Percentiles rank a stretch among this genome's conserved stretches.
Evolutionary conservation across 2,113 vertebrate genomes (phyloP).

Genomic region (Oreotrochilus melanogaster): DNA sequence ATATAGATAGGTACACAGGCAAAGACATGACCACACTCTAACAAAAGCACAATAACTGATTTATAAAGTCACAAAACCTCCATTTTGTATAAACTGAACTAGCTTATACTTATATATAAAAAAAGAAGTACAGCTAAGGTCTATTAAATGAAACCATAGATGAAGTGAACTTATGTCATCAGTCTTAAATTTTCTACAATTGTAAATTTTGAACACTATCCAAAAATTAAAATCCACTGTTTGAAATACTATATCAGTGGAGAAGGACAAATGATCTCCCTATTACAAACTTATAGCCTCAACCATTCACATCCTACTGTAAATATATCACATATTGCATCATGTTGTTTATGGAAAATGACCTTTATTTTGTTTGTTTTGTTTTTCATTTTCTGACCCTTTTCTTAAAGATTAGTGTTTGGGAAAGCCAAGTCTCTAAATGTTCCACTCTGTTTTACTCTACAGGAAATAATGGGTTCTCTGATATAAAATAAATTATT

Average conservation of each 20-base stretch:
- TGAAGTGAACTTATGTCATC: slow-evolving; percentile 37
- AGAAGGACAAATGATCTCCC: slow-evolving; percentile 39
- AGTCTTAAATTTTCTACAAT: slow-evolving; percentile 56
- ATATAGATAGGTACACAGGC: neutral
- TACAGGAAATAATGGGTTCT: neutral
- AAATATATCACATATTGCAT: slow-evolving; percentile 22
- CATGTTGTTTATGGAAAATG: neutral
- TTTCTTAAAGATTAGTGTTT: slow-evolving; percentile 37
- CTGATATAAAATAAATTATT: neutral
- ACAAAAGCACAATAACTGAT: slow-evolving; percentile 27
- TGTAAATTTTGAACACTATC: slow-evolving; percentile 54
- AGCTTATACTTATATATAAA: neutral
- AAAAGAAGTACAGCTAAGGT: neutral
- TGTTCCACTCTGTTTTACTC: neutral
- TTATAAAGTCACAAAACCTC: slow-evolving; percentile 15
- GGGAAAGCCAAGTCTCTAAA: neutral
- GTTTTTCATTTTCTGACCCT: slow-evolving; percentile 18
- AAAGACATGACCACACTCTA: neutral
- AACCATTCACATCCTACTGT: slow-evolving; percentile 39
- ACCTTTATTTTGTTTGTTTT: neutral
- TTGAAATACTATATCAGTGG: slow-evolving; percentile 65
- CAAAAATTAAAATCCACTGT: slow-evolving; percentile 61
- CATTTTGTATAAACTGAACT: slow-evolving; percentile 25
- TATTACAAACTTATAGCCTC: neutral
- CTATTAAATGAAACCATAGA: slow-evolving; percentile 57